Evolutionary conservation across 1,140 invertebrate genomes (phyloP), one percentile per base, ranked within the genome.

Genomic region (Orchesella cincta): DNA sequence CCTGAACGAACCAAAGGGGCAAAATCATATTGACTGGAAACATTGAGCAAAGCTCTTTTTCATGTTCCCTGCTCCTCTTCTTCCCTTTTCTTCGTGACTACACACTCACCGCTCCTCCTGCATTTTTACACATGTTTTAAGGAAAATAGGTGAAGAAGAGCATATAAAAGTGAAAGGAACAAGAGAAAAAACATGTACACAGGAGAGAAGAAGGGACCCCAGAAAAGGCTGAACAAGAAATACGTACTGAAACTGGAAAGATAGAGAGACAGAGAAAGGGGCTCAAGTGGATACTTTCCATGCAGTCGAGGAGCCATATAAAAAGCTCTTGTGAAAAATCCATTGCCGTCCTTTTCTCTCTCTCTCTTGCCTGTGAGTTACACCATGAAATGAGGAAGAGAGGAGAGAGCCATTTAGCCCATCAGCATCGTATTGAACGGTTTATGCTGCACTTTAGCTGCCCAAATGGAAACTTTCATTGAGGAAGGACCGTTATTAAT

Each of bases 1-100:
- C 39, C 39, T 46, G 5, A 46, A 46, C 39, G 5, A 18, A n/a
- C n/a, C n/a, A n/a, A n/a, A 46, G 31, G 33, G 62, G 29, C 33
- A 26, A 67, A 33, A 67, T 18, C 62, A 33, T 67, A 67, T 67
- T 67, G 62, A 29, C 29, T 67, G 62, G 62, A 67, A 67, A 67
- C 33, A 31, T 62, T 62, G 54, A 62, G 54, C 8, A 62, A 62
- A 20, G 39, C 39, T 8, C 39, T 20, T 46, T 46, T 12, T 46
- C 20, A 46, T 46, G 20, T 46, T 46, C 20, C 39, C 39, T 46
- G 8, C 39, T 46, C 5, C 39, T 46, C 39, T 5, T 46, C 5
- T 46, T 18, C 18, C 18, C 18, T 46, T 46, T 46, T 46, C 39
- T 46, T 46, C 39, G 39, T 46, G 39, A 46, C 39, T 46, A 46